Percentiles rank a stretch among this genome's conserved stretches.
phyloP scores from a whole-genome alignment of 2,113 vertebrate species.

The Pygoscelis antarcticus region DNA sequence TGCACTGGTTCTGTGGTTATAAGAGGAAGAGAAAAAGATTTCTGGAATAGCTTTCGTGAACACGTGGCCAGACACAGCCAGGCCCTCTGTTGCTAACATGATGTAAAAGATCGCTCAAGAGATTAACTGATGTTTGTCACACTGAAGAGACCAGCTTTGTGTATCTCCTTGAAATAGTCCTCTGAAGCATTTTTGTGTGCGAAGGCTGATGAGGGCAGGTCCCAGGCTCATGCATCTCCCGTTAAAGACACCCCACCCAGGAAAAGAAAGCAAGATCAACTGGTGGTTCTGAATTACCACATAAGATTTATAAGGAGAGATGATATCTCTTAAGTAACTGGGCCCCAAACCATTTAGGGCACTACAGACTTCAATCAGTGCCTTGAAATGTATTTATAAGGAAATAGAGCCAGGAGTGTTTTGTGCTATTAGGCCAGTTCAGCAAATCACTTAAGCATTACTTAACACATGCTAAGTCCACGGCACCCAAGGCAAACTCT shows the following conservation, averaged over 20 bases:
- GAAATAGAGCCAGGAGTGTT: slow-evolving; percentile 52
- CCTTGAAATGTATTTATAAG: slow-evolving; percentile 46
- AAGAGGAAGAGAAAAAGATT: not conserved
- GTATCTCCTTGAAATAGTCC: not conserved
- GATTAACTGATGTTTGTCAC: not conserved
- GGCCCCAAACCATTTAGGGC: slow-evolving; percentile 12
- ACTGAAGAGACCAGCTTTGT: not conserved
- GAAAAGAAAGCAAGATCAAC: not conserved
- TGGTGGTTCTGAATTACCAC: not conserved
- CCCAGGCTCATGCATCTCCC: not conserved
- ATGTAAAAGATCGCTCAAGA: not conserved
- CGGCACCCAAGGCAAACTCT: slow-evolving; percentile 22
- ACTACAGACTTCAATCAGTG: slow-evolving; percentile 26
- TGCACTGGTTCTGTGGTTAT: not conserved
- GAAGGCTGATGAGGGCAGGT: not conserved
- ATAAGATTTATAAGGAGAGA: slow-evolving; percentile 36
- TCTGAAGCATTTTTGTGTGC: not conserved
- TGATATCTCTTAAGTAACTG: slow-evolving; percentile 21
- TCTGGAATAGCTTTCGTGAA: not conserved
- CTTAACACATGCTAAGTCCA: slow-evolving; percentile 36
- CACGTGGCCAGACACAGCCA: not conserved
- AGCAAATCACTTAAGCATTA: slow-evolving; percentile 44
- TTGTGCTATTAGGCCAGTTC: slow-evolving; percentile 37
- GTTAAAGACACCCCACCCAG: not conserved
- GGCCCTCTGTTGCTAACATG: not conserved